These are phyloP conservation scores for Lycia hirtaria DNA, from an alignment of 2,888 invertebrate species.

Conservation along the genomic window DNA sequence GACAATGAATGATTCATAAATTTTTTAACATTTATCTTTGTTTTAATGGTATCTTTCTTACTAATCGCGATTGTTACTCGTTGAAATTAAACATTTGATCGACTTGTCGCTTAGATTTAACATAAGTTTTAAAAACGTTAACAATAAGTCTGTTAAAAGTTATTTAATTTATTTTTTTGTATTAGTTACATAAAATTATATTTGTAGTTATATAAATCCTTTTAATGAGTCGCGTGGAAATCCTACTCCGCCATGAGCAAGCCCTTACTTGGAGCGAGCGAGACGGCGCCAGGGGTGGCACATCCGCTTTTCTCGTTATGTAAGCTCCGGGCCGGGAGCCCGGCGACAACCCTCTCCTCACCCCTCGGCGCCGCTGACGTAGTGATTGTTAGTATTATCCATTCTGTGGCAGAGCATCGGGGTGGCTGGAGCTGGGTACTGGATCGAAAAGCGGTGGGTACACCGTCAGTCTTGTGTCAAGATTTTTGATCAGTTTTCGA, in stretches of 20 bases:
- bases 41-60: too few relatives aligned
- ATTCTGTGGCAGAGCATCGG: constrained; percentile 9
- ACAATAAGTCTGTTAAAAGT: too few relatives aligned
- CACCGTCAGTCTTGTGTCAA: constrained; percentile 30
- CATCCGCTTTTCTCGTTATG: constrained; percentile 83
- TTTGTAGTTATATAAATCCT: too few relatives aligned
- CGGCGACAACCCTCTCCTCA: constrained; percentile 56
- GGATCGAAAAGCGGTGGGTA: constrained; percentile 35
- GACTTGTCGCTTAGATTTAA: too few relatives aligned
- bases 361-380: constrained; percentile 35
- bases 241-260: constrained; percentile 40
- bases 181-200: background rate
- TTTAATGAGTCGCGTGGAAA: constrained; percentile 51
- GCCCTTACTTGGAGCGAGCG: constrained; percentile 64
- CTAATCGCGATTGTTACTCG: too few relatives aligned
- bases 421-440: constrained; percentile 34
- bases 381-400: background rate
- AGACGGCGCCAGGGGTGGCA: constrained; percentile 67
- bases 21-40: too few relatives aligned
- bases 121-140: too few relatives aligned
- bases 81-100: too few relatives aligned
- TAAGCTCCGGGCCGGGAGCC: constrained; percentile 83
- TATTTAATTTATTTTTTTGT: too few relatives aligned
- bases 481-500: background rate
- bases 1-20: too few relatives aligned